Evolutionary conservation across 1,140 invertebrate genomes (phyloP).

Genomic region (Plectus sambesii): DNA sequence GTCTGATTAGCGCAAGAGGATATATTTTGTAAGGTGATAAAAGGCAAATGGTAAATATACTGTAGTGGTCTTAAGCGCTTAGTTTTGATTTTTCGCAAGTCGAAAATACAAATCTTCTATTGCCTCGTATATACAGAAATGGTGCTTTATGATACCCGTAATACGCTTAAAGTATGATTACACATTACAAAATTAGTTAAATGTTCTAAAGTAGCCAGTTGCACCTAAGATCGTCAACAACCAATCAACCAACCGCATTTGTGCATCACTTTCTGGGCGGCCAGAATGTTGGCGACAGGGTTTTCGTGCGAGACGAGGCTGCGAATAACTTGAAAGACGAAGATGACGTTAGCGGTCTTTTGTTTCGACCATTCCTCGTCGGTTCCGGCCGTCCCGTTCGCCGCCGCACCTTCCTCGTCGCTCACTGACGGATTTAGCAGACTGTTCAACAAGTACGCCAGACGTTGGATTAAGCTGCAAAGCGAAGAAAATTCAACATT

Average conservation of each 20-base stretch:
- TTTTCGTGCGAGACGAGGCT: slow-evolving; percentile 70
- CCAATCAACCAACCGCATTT: slow-evolving; percentile 56
- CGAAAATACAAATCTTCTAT: too few species aligned
- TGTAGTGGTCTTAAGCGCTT: too few species aligned
- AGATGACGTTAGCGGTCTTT: slow-evolving; percentile 84
- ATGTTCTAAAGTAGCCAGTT: slow-evolving; percentile 59
- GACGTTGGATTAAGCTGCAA: slow-evolving; percentile 67
- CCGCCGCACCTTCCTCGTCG: slow-evolving; percentile 53
- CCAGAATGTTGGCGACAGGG: slow-evolving; percentile 61
- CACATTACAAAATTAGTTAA: too few species aligned
- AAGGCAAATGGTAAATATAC: too few species aligned
- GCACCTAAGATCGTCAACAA: slow-evolving; percentile 9
- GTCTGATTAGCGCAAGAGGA: too few species aligned
- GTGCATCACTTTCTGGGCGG: slow-evolving; percentile 77
- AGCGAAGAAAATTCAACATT: slow-evolving; percentile 15
- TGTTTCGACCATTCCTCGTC: slow-evolving; percentile 76
- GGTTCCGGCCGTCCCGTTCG: neutral
- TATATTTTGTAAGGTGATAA: too few species aligned
- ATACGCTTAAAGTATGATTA: too few species aligned
- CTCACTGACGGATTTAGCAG: slow-evolving; percentile 65
- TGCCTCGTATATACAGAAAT: too few species aligned
- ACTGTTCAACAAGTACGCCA: slow-evolving; percentile 55
- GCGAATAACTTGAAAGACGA: slow-evolving; percentile 70
- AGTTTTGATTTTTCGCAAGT: too few species aligned
- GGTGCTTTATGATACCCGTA: too few species aligned